Conservation (phyloP, 2,797 vertebrate genomes). For the Cryptoprocta ferox region DNA sequence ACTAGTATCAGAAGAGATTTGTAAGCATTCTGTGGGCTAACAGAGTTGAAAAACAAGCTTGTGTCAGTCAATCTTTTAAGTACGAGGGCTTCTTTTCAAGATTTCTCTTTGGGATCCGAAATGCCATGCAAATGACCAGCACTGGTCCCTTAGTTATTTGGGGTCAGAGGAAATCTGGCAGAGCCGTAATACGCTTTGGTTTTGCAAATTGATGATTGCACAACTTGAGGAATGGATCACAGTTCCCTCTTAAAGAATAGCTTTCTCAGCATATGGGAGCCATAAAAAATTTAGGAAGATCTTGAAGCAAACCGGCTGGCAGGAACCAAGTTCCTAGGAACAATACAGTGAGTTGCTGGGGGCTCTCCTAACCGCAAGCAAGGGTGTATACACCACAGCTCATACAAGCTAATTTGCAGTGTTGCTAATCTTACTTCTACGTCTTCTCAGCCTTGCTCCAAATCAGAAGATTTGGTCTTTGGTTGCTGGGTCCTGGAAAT, state of each 20-base stretch:
- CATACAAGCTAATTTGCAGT: rapidly evolving
- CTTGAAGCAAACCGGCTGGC: not conserved
- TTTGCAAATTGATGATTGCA: conserved; percentile 71
- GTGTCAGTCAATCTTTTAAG: conserved; percentile 40
- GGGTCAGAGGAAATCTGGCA: conserved; percentile 63
- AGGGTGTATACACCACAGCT: not conserved
- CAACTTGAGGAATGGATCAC: conserved; percentile 30
- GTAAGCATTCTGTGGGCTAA: conserved; percentile 45
- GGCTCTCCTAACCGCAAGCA: conserved; percentile 56
- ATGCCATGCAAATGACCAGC: conserved; percentile 39
- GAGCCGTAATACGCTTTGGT: conserved; percentile 34
- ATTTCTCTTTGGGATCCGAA: conserved; percentile 28
- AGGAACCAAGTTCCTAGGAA: not conserved
- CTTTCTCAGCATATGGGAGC: conserved; percentile 68
- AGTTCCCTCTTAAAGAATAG: conserved; percentile 41
- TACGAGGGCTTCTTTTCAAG: conserved; percentile 26
- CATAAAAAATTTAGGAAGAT: not conserved
- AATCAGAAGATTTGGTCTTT: not conserved
- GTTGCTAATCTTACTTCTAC: conserved; percentile 9
- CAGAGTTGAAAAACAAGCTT: conserved; percentile 13
- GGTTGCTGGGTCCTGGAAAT: conserved; percentile 74
- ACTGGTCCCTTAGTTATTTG: conserved; percentile 38
- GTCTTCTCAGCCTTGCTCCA: conserved; percentile 74
- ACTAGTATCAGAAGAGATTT: conserved; percentile 49
- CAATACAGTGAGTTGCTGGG: not conserved